These are phyloP conservation scores for Menidia menidia DNA, from an alignment of 2,797 vertebrate genomes.

Conservation along the genomic window DNA sequence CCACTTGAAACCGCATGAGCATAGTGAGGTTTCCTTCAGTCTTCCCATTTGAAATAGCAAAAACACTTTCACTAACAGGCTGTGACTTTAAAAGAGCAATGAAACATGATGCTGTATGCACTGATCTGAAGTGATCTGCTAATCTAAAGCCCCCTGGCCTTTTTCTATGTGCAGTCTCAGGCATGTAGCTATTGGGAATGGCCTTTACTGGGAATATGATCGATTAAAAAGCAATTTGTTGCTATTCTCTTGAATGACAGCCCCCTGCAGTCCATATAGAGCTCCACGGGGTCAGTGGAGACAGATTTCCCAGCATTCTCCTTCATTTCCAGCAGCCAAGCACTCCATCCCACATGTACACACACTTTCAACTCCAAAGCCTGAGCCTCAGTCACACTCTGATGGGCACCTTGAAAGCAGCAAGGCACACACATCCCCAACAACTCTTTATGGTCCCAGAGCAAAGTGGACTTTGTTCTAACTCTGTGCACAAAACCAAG, in stretches of 20 bases:
- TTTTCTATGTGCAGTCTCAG: slow-evolving; percentile 1
- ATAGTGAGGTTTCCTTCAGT: slow-evolving; percentile 26
- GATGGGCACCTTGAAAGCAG: slow-evolving; percentile 46
- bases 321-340: slow-evolving; percentile 15
- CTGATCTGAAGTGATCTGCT: slow-evolving; percentile 35
- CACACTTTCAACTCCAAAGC: slow-evolving; percentile 15
- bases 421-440: slow-evolving; percentile 44
- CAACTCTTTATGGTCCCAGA: slow-evolving; percentile 35
- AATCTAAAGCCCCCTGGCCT: slow-evolving; percentile 2
- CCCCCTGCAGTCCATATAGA: slow-evolving; percentile 45
- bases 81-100: slow-evolving; percentile 4
- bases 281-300: slow-evolving; percentile 38
- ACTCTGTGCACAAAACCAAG: slow-evolving; percentile 1
- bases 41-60: slow-evolving; percentile 49
- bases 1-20: slow-evolving; percentile 28
- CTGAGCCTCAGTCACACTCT: slow-evolving; percentile 58
- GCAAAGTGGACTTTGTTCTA: slow-evolving; percentile 47
- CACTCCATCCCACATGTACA: background rate
- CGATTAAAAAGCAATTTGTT: slow-evolving; percentile 77
- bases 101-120: slow-evolving; percentile 28
- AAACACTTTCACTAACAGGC: slow-evolving; percentile 1
- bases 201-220: slow-evolving; percentile 70
- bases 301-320: slow-evolving; percentile 8
- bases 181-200: slow-evolving; percentile 43
- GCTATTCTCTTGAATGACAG: slow-evolving; percentile 56